Base-by-base conservation (phyloP, 2,797 vertebrate species). In the Pangasius krempfi region DNA sequence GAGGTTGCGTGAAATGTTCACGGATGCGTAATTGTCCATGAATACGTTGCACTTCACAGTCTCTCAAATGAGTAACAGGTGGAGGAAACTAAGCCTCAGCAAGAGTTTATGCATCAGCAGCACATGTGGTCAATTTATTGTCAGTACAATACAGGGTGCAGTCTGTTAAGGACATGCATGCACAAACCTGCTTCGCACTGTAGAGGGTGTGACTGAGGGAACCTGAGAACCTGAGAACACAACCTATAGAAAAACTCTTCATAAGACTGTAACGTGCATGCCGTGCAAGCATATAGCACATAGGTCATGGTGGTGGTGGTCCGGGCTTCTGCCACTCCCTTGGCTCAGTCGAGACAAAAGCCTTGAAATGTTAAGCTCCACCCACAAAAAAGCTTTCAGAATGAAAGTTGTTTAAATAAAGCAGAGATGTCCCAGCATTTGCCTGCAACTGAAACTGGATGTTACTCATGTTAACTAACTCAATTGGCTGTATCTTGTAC, bases 111-210 rank as follows among this genome's bases (percentile, higher is more conserved):
- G 40, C 5, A 4, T 22, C 62, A 68, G 16, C 25, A 54, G 20
- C 2, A 4, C 78, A 56, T 33, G 76, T 56, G 37, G 18, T 37
- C 70, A n/a, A 27, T 30, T 22, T 78, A 27, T 44, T 72, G 58
- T 70, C 25, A 0, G 44, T 52, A 40, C 60, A 76, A 47, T 52
- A 86, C 37, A 40, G 72, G 72, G 75, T 56, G 50, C 47, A 86
- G 90, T 78, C 76, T 40, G 88, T 64, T 88, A 16, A 89, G 64
- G 80, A 80, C 47, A 52, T 80, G 90, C 93, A 70, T 88, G 93
- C 62, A 79, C 68, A 60, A 82, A 88, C 91, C 85, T 91, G 91
- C 79, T 89, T 54, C 13, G 4, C 85, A 40, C n/a, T 60, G 80
- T 86, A 30, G 14, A 92, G 88, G 90, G 85, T 84, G 91, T 22